Evolutionary conservation across 2,797 vertebrate species (phyloP).

Genomic region (Lycodopsis pacificus): DNA sequence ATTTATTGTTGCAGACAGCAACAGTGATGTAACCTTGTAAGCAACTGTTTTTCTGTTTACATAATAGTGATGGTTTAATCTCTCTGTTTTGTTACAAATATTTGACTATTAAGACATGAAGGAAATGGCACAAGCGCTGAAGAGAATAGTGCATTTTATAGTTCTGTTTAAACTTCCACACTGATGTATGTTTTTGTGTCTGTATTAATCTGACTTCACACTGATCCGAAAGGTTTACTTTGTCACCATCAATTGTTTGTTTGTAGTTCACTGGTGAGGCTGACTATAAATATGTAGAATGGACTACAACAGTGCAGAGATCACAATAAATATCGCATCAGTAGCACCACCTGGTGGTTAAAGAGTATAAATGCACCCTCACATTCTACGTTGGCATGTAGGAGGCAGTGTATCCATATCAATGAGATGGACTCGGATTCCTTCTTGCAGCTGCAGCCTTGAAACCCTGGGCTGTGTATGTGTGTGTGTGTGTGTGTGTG

Average conservation of each 20-base stretch:
- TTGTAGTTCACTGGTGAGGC: neutral
- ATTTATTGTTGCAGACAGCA: neutral
- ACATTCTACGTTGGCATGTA: conserved; percentile 45
- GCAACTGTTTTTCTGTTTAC: neutral
- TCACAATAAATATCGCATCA: conserved; percentile 3
- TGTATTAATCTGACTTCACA: neutral
- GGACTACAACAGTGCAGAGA: neutral
- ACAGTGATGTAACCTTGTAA: neutral
- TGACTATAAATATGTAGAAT: conserved; percentile 5
- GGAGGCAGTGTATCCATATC: conserved; percentile 70
- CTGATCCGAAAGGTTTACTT: neutral
- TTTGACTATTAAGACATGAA: neutral
- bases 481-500: conserved; percentile 41
- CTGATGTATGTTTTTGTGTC: neutral
- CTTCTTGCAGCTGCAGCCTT: conserved; percentile 79
- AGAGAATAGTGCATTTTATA: neutral
- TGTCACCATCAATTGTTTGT: neutral
- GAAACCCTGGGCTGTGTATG: conserved; percentile 59
- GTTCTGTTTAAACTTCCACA: neutral
- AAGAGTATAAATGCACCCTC: conserved; percentile 41
- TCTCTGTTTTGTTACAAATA: neutral
- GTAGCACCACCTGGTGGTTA: conserved; percentile 61
- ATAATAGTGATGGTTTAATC: neutral
- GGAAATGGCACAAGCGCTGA: neutral
- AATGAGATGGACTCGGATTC: conserved; percentile 63